phyloP scores from a whole-genome alignment of 2,888 invertebrate genomes.

The Psylliodes chrysocephalus region DNA sequence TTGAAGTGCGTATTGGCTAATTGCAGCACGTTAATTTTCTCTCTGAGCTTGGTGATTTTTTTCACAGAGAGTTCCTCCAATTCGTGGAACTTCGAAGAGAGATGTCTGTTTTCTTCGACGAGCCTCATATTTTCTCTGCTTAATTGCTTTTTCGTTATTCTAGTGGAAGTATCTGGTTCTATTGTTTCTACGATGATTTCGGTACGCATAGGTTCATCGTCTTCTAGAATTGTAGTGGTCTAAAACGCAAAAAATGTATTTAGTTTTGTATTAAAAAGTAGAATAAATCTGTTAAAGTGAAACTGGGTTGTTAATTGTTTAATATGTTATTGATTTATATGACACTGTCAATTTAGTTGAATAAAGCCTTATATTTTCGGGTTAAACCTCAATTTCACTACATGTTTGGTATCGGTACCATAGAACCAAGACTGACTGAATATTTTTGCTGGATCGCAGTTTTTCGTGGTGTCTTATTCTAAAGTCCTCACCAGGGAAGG shows the following conservation, averaged over 20 bases:
- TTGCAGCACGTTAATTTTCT: constrained; percentile 70
- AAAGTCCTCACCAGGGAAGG: too few species aligned
- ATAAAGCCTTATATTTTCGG: too few species aligned
- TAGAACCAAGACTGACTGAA: too few species aligned
- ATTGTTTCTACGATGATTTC: constrained; percentile 50
- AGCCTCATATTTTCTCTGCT: constrained; percentile 68
- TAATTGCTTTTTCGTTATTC: constrained; percentile 55
- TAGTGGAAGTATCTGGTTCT: constrained; percentile 43
- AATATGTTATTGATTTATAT: too few species aligned
- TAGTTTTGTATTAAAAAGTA: too few species aligned
- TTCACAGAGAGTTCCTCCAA: constrained; percentile 65
- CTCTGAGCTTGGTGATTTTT: constrained; percentile 72
- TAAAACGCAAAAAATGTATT: neutral
- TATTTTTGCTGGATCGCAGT: too few species aligned
- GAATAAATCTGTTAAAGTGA: too few species aligned
- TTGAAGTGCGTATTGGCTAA: constrained; percentile 72
- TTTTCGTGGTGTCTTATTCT: too few species aligned
- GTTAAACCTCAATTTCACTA: too few species aligned
- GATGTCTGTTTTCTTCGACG: constrained; percentile 66
- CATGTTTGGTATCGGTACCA: too few species aligned
- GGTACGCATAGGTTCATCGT: constrained; percentile 30
- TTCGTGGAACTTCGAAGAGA: constrained; percentile 67
- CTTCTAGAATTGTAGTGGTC: neutral
- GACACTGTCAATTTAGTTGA: too few species aligned
- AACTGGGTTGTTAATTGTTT: too few species aligned